phyloP scores from a whole-genome alignment of 2,113 vertebrate species.

The Tinamus guttatus region DNA sequence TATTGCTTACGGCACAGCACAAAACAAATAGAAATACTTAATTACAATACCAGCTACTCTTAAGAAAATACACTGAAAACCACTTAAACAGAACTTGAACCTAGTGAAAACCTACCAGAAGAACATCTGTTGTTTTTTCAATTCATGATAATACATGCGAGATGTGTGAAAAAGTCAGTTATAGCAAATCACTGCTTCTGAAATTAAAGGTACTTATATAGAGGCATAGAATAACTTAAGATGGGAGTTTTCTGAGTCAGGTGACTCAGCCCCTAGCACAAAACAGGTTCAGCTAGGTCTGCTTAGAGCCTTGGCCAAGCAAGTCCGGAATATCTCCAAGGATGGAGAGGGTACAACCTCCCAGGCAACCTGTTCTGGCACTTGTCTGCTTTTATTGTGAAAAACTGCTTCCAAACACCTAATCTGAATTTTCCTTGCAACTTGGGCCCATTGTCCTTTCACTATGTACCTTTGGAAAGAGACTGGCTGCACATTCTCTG shows the following conservation, averaged over 20 bases:
- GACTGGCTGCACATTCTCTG: background rate
- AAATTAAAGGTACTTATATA: background rate
- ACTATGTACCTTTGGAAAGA: background rate
- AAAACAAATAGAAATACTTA: background rate
- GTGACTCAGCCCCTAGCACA: background rate
- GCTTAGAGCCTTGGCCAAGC: background rate
- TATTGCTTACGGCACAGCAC: background rate
- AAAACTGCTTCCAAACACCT: background rate
- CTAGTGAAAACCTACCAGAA: background rate
- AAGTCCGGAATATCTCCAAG: background rate
- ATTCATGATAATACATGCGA: background rate
- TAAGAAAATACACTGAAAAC: background rate
- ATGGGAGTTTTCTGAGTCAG: background rate
- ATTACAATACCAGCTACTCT: background rate
- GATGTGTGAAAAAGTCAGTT: background rate
- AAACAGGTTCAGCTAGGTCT: background rate
- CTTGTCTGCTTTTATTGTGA: background rate
- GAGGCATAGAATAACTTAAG: background rate
- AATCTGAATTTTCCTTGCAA: background rate
- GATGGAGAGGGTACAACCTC: background rate
- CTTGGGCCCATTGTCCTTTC: background rate
- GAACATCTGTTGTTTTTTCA: background rate
- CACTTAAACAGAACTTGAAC: background rate
- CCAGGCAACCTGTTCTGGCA: accelerated
- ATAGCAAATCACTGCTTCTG: background rate